Conservation (phyloP, 2,888 invertebrate species). For the Pemphredon lugubris region DNA sequence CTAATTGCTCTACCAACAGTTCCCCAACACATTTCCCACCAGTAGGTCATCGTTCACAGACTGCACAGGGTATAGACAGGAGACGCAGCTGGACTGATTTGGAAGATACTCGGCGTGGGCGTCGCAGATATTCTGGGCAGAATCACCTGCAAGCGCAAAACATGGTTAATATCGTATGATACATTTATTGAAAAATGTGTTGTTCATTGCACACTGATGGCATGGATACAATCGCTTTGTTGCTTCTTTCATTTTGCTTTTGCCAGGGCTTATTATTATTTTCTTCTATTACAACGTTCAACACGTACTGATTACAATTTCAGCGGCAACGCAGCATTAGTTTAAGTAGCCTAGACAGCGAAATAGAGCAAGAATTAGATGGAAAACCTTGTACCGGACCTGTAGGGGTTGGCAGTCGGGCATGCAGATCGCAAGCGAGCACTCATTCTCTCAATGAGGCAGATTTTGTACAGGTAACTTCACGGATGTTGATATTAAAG, state of each 20-base stretch:
- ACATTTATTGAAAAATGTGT: slow-evolving; percentile 31
- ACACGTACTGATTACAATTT: slow-evolving; percentile 47
- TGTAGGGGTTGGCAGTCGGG: slow-evolving; percentile 79
- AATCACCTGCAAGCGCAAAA: slow-evolving; percentile 79
- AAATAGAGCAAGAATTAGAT: slow-evolving; percentile 85
- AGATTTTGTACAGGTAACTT: slow-evolving; percentile 87
- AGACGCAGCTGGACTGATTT: slow-evolving; percentile 94
- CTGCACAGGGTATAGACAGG: slow-evolving; percentile 83
- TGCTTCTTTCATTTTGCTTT: slow-evolving; percentile 44
- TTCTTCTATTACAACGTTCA: slow-evolving; percentile 23
- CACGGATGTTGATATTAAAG: slow-evolving; percentile 10
- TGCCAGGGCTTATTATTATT: slow-evolving; percentile 11
- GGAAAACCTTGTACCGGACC: slow-evolving; percentile 82
- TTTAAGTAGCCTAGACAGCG: slow-evolving; percentile 92
- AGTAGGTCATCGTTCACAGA: slow-evolving; percentile 81
- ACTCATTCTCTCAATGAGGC: slow-evolving; percentile 95
- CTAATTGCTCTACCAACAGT: slow-evolving; percentile 81
- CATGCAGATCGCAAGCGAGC: slow-evolving; percentile 81
- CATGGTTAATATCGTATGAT: slow-evolving; percentile 70
- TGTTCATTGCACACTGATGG: slow-evolving; percentile 34
- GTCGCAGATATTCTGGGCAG: slow-evolving; percentile 74
- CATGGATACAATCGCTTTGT: slow-evolving; percentile 43
- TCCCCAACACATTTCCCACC: slow-evolving; percentile 81
- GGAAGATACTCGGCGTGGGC: slow-evolving; percentile 83
- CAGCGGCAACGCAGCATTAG: slow-evolving; percentile 84